Evolutionary conservation across 2,888 invertebrate species (phyloP).

Genomic region (Nephrotoma appendiculata): DNA sequence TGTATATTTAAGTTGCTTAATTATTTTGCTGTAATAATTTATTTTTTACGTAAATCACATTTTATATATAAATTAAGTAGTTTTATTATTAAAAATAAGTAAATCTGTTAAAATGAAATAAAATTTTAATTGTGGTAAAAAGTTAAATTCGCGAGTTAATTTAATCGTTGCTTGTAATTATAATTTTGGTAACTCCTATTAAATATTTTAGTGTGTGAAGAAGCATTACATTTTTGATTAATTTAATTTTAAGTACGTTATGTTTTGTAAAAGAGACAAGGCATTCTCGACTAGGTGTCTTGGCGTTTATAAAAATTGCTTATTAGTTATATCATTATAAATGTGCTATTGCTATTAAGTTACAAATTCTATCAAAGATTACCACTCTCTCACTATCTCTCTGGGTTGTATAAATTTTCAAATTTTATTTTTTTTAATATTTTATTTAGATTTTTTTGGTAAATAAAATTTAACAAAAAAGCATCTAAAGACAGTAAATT

Average conservation of each 20-base stretch:
- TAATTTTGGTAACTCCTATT: background rate
- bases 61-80: background rate
- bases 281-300: background rate
- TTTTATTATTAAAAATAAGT: background rate
- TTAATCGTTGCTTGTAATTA: background rate
- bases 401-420: background rate
- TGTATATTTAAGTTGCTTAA: background rate
- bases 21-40: background rate
- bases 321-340: background rate
- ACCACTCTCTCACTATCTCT: background rate
- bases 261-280: background rate
- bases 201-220: background rate
- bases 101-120: background rate
- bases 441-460: background rate
- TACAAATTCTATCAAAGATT: background rate
- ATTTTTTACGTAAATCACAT: background rate
- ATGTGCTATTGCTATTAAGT: background rate
- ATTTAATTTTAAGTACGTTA: background rate
- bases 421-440: background rate
- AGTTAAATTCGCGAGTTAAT: background rate
- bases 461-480: background rate
- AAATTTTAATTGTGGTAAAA: background rate
- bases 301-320: background rate
- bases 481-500: background rate
- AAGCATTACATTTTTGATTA: background rate